These are phyloP conservation scores for Rhadina sibilatrix DNA, from an alignment of 2,113 vertebrate species.

Conservation along the genomic window DNA sequence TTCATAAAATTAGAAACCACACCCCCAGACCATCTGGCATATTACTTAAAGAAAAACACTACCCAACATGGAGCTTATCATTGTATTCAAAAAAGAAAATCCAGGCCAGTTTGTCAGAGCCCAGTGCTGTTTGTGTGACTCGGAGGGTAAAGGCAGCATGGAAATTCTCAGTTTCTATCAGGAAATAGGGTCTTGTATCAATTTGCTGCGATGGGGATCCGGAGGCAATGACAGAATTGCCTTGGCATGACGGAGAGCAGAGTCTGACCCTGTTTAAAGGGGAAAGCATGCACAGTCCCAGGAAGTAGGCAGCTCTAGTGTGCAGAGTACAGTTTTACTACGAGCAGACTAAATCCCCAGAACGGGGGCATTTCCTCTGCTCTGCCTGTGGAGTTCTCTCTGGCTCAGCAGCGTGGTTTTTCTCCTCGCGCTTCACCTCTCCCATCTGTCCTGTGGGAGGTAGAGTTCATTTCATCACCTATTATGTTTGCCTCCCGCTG, in stretches of 20 bases:
- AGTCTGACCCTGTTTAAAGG: not conserved
- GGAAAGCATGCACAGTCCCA: not conserved
- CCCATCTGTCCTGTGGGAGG: slow-evolving; percentile 60
- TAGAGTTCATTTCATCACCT: slow-evolving; percentile 49
- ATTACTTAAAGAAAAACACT: slow-evolving; percentile 64
- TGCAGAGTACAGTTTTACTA: slow-evolving; percentile 47
- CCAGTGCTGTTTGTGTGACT: not conserved
- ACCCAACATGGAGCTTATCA: slow-evolving; percentile 38
- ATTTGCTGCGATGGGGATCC: not conserved
- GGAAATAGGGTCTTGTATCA: not conserved
- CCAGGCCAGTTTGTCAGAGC: slow-evolving; percentile 9
- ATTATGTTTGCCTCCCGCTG: slow-evolving; percentile 50
- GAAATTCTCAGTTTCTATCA: not conserved
- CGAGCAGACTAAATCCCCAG: not conserved
- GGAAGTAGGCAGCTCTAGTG: slow-evolving; percentile 20
- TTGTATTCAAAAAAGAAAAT: slow-evolving; percentile 59
- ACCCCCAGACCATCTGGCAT: slow-evolving; percentile 68
- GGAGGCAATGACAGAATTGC: not conserved
- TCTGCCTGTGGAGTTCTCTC: not conserved
- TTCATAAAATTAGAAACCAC: slow-evolving; percentile 73
- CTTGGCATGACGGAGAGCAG: not conserved
- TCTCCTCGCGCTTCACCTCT: slow-evolving; percentile 38
- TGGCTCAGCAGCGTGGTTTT: not conserved
- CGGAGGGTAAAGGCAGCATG: not conserved
- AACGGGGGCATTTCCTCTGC: slow-evolving; percentile 49